Evolutionary conservation across 1,140 invertebrate genomes (phyloP).

Genomic region (Coelopa frigida): DNA sequence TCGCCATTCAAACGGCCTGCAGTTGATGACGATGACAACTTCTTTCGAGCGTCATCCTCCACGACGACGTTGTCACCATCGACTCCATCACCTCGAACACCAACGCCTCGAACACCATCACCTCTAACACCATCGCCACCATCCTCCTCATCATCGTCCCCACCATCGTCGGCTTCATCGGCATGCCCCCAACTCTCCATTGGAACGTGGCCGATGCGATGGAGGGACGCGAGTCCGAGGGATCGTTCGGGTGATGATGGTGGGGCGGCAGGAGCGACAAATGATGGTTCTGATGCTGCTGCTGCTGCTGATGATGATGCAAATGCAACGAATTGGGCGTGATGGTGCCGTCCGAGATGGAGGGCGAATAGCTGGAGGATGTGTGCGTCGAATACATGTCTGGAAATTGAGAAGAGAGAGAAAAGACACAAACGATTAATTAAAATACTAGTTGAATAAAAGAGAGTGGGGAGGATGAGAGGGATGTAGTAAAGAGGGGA

Average conservation of each 20-base stretch:
- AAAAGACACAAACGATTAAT: too few species aligned
- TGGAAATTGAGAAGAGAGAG: slow-evolving; percentile 17
- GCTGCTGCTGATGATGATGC: slow-evolving; percentile 9
- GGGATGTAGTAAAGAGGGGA: too few species aligned
- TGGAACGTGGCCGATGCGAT: slow-evolving; percentile 4
- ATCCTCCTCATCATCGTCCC: slow-evolving; percentile 6
- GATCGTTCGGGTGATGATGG: not conserved
- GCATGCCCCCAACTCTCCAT: slow-evolving; percentile 2
- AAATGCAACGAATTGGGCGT: slow-evolving; percentile 31
- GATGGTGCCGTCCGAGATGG: slow-evolving; percentile 40
- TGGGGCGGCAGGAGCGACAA: not conserved
- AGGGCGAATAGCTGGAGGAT: slow-evolving; percentile 42
- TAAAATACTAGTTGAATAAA: too few species aligned
- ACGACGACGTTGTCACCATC: not conserved
- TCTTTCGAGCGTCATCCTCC: slow-evolving; percentile 17
- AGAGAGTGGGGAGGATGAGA: too few species aligned
- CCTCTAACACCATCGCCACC: not conserved
- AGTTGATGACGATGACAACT: too few species aligned
- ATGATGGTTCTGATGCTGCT: not conserved
- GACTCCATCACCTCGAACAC: slow-evolving; percentile 4
- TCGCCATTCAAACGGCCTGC: too few species aligned
- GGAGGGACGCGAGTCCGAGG: not conserved
- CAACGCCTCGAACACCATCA: not conserved
- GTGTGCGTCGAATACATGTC: slow-evolving; percentile 44
- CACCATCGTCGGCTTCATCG: not conserved